Conservation (phyloP, 2,797 vertebrate species). For the Diplodus sargus region DNA sequence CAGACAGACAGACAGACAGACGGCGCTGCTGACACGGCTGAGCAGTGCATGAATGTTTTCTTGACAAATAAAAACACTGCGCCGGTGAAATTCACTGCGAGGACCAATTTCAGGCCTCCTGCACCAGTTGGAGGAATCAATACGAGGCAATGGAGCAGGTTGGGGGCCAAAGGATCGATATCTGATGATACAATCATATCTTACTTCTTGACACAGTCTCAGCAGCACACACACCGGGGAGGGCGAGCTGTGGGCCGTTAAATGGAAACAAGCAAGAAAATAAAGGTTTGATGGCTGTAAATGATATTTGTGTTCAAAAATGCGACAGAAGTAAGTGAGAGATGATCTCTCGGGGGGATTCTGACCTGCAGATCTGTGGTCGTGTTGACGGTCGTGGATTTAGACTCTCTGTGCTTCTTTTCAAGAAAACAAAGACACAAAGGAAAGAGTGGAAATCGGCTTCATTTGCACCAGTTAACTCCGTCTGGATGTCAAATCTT, state of each 20-base stretch:
- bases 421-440: constrained; percentile 37
- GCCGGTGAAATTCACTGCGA: constrained; percentile 66
- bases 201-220: constrained; percentile 77
- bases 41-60: constrained; percentile 80
- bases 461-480: constrained; percentile 30
- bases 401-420: constrained; percentile 13
- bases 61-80: constrained; percentile 75
- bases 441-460: constrained; percentile 24
- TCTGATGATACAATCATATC: constrained; percentile 84
- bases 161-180: constrained; percentile 73
- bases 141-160: constrained; percentile 72
- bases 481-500: constrained; percentile 27
- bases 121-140: constrained; percentile 76
- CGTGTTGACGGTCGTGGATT: neutral
- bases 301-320: constrained; percentile 43
- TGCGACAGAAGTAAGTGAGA: constrained; percentile 32
- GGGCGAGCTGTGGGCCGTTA: constrained; percentile 43
- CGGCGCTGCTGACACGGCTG: constrained; percentile 61
- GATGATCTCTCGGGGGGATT: constrained; percentile 15
- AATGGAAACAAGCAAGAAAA: constrained; percentile 61
- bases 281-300: constrained; percentile 38
- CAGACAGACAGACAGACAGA: too few relatives aligned
- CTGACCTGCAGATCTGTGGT: neutral
- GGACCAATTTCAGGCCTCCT: constrained; percentile 79
- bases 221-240: constrained; percentile 37